Conservation (phyloP, 2,797 vertebrate species). For the Etheostoma perlongum region DNA sequence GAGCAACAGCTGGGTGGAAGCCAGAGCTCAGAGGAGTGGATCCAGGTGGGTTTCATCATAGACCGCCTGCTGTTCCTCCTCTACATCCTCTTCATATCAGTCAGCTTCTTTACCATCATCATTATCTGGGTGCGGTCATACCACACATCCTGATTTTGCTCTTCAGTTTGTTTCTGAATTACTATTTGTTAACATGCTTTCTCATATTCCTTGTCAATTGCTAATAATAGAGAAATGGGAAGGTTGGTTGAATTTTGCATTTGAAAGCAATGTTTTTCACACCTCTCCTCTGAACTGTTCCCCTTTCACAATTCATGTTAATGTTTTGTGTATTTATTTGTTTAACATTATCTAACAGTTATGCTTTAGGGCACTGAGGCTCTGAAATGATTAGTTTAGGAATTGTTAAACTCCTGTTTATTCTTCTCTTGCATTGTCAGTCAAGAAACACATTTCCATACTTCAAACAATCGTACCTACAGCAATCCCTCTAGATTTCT, state of each 20-base stretch:
- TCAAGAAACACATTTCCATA: background rate
- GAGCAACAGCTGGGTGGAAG: constrained; percentile 49
- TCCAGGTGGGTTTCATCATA: constrained; percentile 74
- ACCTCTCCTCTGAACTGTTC: background rate
- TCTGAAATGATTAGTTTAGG: background rate
- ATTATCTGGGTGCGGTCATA: constrained; percentile 70
- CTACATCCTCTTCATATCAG: constrained; percentile 76
- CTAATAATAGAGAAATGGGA: too few relatives aligned
- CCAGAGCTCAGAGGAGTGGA: constrained; percentile 71
- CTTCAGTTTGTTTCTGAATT: background rate
- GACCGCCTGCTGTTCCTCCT: constrained; percentile 79
- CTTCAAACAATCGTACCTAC: background rate
- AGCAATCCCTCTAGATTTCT: background rate
- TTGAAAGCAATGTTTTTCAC: background rate
- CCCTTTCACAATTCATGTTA: background rate
- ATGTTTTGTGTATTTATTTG: background rate
- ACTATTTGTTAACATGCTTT: background rate
- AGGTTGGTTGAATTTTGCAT: background rate
- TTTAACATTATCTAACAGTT: background rate
- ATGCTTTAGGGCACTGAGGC: background rate
- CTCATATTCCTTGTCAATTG: background rate
- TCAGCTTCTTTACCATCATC: constrained; percentile 79
- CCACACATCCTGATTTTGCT: background rate
- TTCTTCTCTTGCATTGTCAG: background rate
- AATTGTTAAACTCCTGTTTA: background rate